These are phyloP conservation scores for Apamea monoglypha DNA, from an alignment of 2,888 invertebrate species.

Conservation along the genomic window DNA sequence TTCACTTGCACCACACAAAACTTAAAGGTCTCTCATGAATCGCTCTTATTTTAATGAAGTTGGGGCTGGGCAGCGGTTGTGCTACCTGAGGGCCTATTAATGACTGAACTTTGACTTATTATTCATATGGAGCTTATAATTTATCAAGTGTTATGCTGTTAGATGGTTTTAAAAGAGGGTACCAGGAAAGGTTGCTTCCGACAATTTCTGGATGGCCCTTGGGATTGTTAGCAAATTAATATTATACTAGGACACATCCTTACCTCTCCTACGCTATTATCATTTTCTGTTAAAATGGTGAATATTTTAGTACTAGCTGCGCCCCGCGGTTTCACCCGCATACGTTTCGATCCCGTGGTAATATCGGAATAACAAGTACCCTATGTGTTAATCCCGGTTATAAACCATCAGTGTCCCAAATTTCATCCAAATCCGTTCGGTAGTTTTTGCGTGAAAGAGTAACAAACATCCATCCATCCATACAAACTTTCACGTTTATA, in stretches of 20 bases:
- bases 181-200: too few relatives aligned
- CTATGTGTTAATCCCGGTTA: too few relatives aligned
- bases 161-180: background rate
- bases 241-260: background rate
- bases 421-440: too few relatives aligned
- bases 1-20: constrained; percentile 30
- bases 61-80: constrained; percentile 39
- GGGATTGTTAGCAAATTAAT: background rate
- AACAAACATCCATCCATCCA: too few relatives aligned
- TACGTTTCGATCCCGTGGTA: too few relatives aligned
- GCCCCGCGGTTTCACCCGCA: too few relatives aligned
- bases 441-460: too few relatives aligned
- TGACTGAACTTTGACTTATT: constrained; percentile 34
- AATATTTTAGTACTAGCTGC: too few relatives aligned
- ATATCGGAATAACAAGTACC: too few relatives aligned
- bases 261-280: background rate
- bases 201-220: background rate
- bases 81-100: constrained; percentile 44
- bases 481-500: too few relatives aligned
- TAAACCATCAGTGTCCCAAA: too few relatives aligned
- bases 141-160: background rate
- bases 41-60: constrained; percentile 63
- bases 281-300: background rate
- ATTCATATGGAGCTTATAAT: constrained; percentile 13
- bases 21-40: constrained; percentile 57